phyloP scores from a whole-genome alignment of 1,140 invertebrate species.

The Uloborus diversus region DNA sequence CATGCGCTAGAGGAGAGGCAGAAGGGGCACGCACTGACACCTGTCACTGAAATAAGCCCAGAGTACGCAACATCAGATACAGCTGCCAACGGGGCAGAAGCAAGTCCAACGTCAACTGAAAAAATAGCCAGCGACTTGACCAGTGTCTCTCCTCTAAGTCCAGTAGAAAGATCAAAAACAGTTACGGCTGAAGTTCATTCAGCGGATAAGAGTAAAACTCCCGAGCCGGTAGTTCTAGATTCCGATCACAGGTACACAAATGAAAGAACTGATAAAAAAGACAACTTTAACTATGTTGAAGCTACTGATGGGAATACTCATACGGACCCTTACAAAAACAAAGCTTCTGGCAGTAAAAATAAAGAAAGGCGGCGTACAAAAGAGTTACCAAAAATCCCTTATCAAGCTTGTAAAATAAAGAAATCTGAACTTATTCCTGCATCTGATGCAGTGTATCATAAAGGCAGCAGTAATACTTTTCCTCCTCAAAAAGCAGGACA shows the following conservation, averaged over 20 bases:
- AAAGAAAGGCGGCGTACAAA: neutral
- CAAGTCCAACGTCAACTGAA: neutral
- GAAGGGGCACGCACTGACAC: conserved; percentile 41
- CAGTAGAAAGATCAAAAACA: neutral
- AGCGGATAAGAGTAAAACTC: neutral
- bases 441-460: conserved; percentile 8
- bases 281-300: neutral
- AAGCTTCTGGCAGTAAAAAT: too few relatives aligned
- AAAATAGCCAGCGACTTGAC: conserved; percentile 16
- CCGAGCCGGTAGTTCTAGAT: too few relatives aligned
- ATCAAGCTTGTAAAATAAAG: conserved; percentile 31
- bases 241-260: too few relatives aligned
- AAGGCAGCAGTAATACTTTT: conserved; percentile 26
- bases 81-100: neutral
- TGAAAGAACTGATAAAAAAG: neutral
- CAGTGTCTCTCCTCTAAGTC: conserved; percentile 15
- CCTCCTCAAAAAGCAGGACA: conserved; percentile 4
- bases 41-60: conserved; percentile 48
- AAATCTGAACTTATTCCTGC: conserved; percentile 20
- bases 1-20: conserved; percentile 41
- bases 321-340: neutral
- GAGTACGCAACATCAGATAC: conserved; percentile 30
- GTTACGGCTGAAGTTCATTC: conserved; percentile 34
- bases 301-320: neutral
- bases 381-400: conserved; percentile 35